phyloP scores from a whole-genome alignment of 92 coral and sea anemone genomes.

The Metridium senile region DNA sequence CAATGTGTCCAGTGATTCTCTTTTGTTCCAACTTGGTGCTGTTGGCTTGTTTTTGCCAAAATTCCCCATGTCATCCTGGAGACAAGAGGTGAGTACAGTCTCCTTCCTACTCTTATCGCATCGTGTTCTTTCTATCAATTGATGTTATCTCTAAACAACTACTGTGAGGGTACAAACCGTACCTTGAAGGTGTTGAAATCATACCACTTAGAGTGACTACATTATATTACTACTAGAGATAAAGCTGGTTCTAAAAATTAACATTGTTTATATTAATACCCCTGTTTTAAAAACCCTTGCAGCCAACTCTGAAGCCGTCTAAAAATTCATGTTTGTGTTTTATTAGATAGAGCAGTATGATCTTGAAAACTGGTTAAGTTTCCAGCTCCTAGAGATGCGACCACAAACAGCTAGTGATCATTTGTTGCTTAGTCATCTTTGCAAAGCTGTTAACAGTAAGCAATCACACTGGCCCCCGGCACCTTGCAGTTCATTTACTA shows the following conservation, averaged over 20 bases:
- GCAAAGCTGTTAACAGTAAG: constrained; percentile 4
- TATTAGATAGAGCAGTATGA: constrained; percentile 66
- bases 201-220: too few relatives aligned
- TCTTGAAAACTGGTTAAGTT: constrained; percentile 70
- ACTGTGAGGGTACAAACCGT: too few relatives aligned
- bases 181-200: too few relatives aligned
- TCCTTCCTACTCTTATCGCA: too few relatives aligned
- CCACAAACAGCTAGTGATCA: constrained; percentile 41
- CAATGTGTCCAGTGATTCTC: constrained; percentile 27
- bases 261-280: too few relatives aligned
- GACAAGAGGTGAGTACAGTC: constrained; percentile 68
- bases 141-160: too few relatives aligned
- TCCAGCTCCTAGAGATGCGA: constrained; percentile 42
- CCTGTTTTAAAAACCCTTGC: too few relatives aligned
- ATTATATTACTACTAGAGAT: too few relatives aligned
- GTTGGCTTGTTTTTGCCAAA: constrained; percentile 65
- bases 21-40: constrained; percentile 68
- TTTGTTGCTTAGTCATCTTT: constrained; percentile 38
- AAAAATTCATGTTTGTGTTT: not conserved
- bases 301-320: too few relatives aligned
- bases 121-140: too few relatives aligned
- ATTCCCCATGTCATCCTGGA: constrained; percentile 57
- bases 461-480: constrained; percentile 21
- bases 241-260: too few relatives aligned
- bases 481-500: constrained; percentile 51